Base-by-base conservation (phyloP, 2,797 vertebrate genomes). In the Ceryle rudis region DNA sequence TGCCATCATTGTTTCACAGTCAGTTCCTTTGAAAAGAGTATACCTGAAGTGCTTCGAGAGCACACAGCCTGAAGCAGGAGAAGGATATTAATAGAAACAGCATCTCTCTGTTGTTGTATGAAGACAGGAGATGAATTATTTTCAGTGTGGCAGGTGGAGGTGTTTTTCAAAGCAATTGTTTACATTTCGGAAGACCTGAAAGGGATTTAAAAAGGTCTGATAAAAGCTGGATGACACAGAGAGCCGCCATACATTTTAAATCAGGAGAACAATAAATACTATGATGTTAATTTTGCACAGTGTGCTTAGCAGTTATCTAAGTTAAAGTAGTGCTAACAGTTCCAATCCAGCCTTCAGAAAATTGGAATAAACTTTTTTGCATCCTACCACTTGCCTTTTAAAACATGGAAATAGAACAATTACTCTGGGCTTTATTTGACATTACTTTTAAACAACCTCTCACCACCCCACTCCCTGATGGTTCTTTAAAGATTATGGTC, bases 151-250 rank as follows among this genome's bases (percentile, higher is more conserved):
- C 60, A 90, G 81, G 86, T 88, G 78, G 42, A 95, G 83, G 46
- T 90, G 74, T 51, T 92, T 96, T 91, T 91, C 92, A 94, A 86
- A 95, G 65, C 52, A 81, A 20, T 79, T 92, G 71, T 80, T 92
- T 81, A 80, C 52, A 39, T 86, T 92, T 94, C 81, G 81, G 3
- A 93, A 77, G 60, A 52, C 65, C 41, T 84, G 52, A 46, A 47
- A 80, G 47, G 31, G 52, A 93, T 35, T 81, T 77, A 10, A 52
- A 81, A 66, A 72, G 62, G 25, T 57, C 39, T 88, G 69, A 49
- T 82, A 31, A 57, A 70, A 83, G 37, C 55, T 87, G 55, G 21
- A 35, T 80, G 57, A 14, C 44, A 37, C 25, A 62, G 71, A 82
- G 37, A 26, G 28, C 33, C 77, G 71, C 20, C 19, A 6, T 65